Evolutionary conservation across 1,140 invertebrate genomes (phyloP), one percentile per base, ranked within the genome.

Genomic region (Myzus persicae): DNA sequence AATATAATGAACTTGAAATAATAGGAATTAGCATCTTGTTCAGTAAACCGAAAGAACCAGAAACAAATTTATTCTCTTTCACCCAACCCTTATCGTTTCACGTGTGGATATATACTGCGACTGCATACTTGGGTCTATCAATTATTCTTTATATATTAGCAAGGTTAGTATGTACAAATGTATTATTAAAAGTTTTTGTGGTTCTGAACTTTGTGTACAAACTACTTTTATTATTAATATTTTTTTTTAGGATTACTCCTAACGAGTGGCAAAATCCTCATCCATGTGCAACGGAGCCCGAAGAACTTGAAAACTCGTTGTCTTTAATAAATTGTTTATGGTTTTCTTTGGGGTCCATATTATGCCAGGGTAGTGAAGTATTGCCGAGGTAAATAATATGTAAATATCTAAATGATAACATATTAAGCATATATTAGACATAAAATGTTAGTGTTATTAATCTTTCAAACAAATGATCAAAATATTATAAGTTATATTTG

Each of bases 81-180:
- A 95, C 98, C 85, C 97, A 97, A 36, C 98, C 98, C 4, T 97
- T 99, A 93, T 98, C 98, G 6, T 95, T 97, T 26, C 97, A 98
- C 94, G 98, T 99, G 24, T 99, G 98, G 98, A 97, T 99, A 94
- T 98, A 98, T 95, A 98, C 98, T 96, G 97, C 97, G 0, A 97
- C 97, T 0, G 98, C 98, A 20, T 99, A 98, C 95, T 95, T 99
- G 67, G 97, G 97, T 51, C 97, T 99, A 82, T 98, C 98, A 1
- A 95, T 98, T 54, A 95, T 98, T 84, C 96, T 99, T 36, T 99
- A 97, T 94, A 95, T 98, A 93, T 96, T 98, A 94, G 97, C 97
- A 8, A 97, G 98, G 97, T 98, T 95, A 95, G 94, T 93, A 82
- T 38, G 36, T 38, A 9, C 1, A 82, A 5, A 38, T 14, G 44